phyloP scores from a whole-genome alignment of 1,140 invertebrate genomes.

The Nebria ingens region DNA sequence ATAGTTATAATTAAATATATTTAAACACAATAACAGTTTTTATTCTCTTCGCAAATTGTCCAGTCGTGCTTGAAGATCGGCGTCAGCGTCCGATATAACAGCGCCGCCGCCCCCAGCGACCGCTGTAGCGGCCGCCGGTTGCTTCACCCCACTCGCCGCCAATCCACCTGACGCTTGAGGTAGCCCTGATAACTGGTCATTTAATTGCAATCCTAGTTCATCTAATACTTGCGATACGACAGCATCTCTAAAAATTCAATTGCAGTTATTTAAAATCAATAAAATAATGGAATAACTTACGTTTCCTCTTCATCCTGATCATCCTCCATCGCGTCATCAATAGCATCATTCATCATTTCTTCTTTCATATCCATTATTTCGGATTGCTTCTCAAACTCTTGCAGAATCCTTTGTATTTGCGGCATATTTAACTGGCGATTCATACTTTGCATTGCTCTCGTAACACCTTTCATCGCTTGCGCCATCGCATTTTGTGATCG shows the following conservation, averaged over 20 bases:
- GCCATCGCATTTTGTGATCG: slow-evolving; percentile 99
- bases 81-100: slow-evolving; percentile 76
- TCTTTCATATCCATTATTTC: slow-evolving; percentile 99
- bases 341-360: slow-evolving; percentile 99
- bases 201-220: slow-evolving; percentile 91
- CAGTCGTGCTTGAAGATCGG: slow-evolving; percentile 86
- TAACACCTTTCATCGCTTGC: slow-evolving; percentile 98
- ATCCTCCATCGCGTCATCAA: slow-evolving; percentile 98
- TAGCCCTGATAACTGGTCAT: slow-evolving; percentile 75
- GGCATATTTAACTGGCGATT: slow-evolving; percentile 96
- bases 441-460: slow-evolving; percentile 97
- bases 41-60: slow-evolving; percentile 88
- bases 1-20: too few species aligned
- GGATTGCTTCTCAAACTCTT: slow-evolving; percentile 99
- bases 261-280: background rate
- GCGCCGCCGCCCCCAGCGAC: slow-evolving; percentile 42
- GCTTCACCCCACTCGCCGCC: slow-evolving; percentile 37
- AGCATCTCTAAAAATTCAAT: slow-evolving; percentile 54
- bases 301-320: slow-evolving; percentile 98
- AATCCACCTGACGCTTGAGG: slow-evolving; percentile 62
- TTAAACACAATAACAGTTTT: too few species aligned
- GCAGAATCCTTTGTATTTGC: slow-evolving; percentile 97
- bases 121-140: slow-evolving; percentile 44
- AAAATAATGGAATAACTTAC: slow-evolving; percentile 37
- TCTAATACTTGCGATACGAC: slow-evolving; percentile 90